Evolutionary conservation across 1,140 invertebrate species (phyloP).

Genomic region (Wiebesia pumilae): DNA sequence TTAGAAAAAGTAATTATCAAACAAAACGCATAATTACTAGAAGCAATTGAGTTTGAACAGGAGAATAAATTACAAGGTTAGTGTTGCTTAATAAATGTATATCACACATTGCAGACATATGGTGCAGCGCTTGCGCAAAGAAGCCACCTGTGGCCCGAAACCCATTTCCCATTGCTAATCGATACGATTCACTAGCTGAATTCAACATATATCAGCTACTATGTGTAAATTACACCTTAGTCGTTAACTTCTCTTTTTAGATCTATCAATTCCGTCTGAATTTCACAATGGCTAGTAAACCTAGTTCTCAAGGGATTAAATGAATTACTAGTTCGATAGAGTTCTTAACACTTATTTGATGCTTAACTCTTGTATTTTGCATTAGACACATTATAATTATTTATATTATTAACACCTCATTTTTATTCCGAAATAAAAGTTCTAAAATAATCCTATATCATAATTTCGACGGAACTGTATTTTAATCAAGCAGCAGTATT

Average conservation of each 20-base stretch:
- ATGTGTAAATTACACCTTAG: neutral
- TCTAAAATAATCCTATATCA: too few relatives aligned
- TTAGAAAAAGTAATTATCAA: too few relatives aligned
- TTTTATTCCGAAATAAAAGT: too few relatives aligned
- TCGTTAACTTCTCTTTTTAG: neutral
- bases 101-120: neutral
- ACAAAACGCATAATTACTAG: too few relatives aligned
- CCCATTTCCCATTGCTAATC: constrained; percentile 61
- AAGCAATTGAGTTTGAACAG: neutral
- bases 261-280: neutral
- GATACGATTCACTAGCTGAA: constrained; percentile 56
- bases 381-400: too few relatives aligned
- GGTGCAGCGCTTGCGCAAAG: constrained; percentile 57
- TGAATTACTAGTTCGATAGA: neutral
- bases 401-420: too few relatives aligned
- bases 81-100: constrained; percentile 26
- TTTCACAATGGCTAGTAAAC: neutral
- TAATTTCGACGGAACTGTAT: too few relatives aligned
- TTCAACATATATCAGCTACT: neutral
- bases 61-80: neutral
- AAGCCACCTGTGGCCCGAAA: constrained; percentile 67
- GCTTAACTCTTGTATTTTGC: too few relatives aligned
- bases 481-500: too few relatives aligned
- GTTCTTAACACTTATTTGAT: neutral
- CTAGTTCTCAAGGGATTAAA: neutral